Evolutionary conservation across 2,797 vertebrate genomes (phyloP), one percentile per base, ranked within the genome.

Genomic region (Parotocinclus haroldoi): DNA sequence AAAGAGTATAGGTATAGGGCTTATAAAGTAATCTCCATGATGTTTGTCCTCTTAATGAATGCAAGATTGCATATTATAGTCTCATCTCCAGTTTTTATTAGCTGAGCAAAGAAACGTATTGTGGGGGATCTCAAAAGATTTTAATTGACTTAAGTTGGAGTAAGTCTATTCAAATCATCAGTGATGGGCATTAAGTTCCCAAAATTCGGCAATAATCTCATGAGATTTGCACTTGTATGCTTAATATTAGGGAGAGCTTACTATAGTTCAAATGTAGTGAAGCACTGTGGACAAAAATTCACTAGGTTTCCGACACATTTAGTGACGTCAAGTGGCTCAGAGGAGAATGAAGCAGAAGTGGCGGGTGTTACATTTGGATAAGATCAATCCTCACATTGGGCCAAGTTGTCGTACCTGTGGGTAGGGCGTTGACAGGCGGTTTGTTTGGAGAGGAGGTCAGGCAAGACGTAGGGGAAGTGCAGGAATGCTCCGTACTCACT

Each of bases 11-110:
- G 83, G 83, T 74, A 69, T 50, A 39, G 71, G 84, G 84, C 84
- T 91, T 89, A 87, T 44, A 76, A 81, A 79, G 79, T 89, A 87
- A 90, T 90, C 86, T 87, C 82, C 69, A 69, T 87, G 87, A 89
- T 91, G 89, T 91, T 89, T 89, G 86, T 87, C 88, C 86, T 68
- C 82, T 81, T 91, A 86, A 90, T 89, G 86, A 89, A 71, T 79
- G 83, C 74, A 86, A 88, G 82, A 85, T 87, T 5, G 83, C 83
- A 86, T 83, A 81, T 75, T 82, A 71, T 77, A 80, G 84, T 82
- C 83, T 62, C 76, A 81, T 86, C 84, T 78, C 81, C 78, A 84
- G 81, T 81, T 81, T 76, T 81, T 78, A 80, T 78, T 81, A 84
- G 83, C 83, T 77, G 75, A 87, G 82, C 84, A 82, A 84, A 86